Base-by-base conservation (phyloP, 2,888 invertebrate species). In the Matsumyia berberina region DNA sequence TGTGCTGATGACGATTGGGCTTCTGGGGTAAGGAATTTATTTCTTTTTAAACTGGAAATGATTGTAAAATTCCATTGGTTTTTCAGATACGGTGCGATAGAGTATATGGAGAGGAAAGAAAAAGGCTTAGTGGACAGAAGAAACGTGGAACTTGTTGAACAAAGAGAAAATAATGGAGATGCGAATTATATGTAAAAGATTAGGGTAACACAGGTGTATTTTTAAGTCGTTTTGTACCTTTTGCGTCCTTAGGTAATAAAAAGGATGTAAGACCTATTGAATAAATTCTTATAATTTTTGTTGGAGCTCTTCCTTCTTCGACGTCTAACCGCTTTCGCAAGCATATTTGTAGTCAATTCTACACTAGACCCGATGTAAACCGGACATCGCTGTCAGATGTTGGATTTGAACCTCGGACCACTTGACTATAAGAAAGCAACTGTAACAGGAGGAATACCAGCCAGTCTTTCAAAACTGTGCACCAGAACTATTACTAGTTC, bases 1-100 rank as follows among this genome's bases (percentile, higher is more conserved):
- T 55, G 94, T 92, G 0, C 92, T 96, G 5, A 92, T 97, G 42
- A 88, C 94, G 4, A 87, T 96, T 5, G 97, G 97, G 1, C 95
- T 97, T 89, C 86, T 93, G 0, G 96, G 97, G 73, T 98, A 96
- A 88, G 87, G 39, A 3, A 5, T 11, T 17, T 5, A 24, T 9
- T 31, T 49, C 12, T 17, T 12, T 60, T 42, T 33, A 15, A 72
- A n/a, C 17, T 7, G 12, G 7, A n/a, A 64, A 11, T 9, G 0
- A 29, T 9, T 12, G 19, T 42, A n/a, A n/a, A n/a, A n/a, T n/a
- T n/a, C n/a, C n/a, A n/a, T n/a, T 33, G 12, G 24, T 19, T 17
- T 12, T 55, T 57, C 64, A 92, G 92, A 0, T 92, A 92, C 73
- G 89, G 89, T 17, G 83, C 89, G 2, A 91, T 90, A 42, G 91